A percentile compares a stretch with the other conserved stretches of the same genome.
Evolutionary conservation across 2,888 invertebrate species (phyloP).

Genomic region (Heliconius sara): DNA sequence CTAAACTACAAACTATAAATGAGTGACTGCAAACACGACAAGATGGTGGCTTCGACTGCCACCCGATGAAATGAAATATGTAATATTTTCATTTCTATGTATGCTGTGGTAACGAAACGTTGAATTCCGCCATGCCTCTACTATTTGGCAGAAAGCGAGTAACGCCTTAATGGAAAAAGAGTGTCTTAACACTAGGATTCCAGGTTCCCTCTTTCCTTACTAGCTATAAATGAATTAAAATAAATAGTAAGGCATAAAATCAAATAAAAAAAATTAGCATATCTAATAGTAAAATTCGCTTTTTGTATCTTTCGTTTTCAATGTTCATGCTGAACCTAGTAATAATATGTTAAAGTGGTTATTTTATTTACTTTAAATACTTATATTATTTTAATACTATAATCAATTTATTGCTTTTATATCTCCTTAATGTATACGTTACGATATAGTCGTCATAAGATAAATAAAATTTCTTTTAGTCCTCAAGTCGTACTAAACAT

Average conservation of each 20-base stretch:
- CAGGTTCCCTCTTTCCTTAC: too few species aligned
- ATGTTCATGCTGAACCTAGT: background rate
- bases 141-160: too few species aligned
- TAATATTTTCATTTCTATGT: too few species aligned
- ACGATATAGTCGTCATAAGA: constrained; percentile 29
- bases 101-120: too few species aligned
- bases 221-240: background rate
- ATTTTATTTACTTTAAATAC: constrained; percentile 2
- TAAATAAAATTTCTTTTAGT: constrained; percentile 11
- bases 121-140: too few species aligned
- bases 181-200: too few species aligned
- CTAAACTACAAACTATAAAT: background rate
- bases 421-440: constrained; percentile 24
- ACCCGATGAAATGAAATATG: too few species aligned
- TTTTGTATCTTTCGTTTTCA: background rate
- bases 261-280: background rate
- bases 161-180: too few species aligned
- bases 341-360: background rate
- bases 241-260: background rate
- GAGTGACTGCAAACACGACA: background rate
- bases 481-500: background rate
- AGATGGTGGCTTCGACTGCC: background rate
- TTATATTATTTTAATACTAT: constrained; percentile 10
- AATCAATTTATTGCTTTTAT: constrained; percentile 26
- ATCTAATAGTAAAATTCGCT: too few species aligned